Evolutionary conservation across 2,888 invertebrate species (phyloP), one percentile per base, ranked within the genome.

Genomic region (Torymus aiolomorphi): DNA sequence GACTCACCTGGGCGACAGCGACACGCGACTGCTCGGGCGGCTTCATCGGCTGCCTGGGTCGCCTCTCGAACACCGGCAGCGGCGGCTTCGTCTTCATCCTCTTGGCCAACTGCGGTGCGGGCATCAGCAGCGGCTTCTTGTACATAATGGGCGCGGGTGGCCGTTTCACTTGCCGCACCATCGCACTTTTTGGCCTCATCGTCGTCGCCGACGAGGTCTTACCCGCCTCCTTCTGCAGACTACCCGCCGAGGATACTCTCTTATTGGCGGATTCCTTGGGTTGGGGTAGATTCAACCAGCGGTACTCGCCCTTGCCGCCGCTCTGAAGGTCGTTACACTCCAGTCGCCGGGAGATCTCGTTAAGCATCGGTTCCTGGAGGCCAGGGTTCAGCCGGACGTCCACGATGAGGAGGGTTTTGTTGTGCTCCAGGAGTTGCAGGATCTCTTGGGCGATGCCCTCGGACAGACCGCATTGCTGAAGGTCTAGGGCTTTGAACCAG

Each of bases 401-500:
- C 20, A 95, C 91, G 10, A 96, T 92, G 61, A 93, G 92, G n/a
- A 96, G 89, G 0, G 94, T 93, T 24, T 92, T 92, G 86, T 95
- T 96, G 13, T 93, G 92, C 51, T 92, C 90, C 81, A 96, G 88
- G 80, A 94, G 92, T 56, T 93, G 92, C 10, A 95, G 84, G 61
- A 94, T 92, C 8, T 92, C 88, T 11, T 90, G 86, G 0, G 93
- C 93, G 1, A 94, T 92, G 16, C 90, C 89, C 84, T 95, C 94
- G 0, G 94, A 93, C 14, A 96, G 87, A 0, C 95, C 95, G 86
- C 96, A 96, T 84, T 93, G 93, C 87, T 96, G 96, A 86, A 96
- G 90, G 86, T 96, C 96, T 72, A 96, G 86, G 0, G 95, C 96
- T 91, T 95, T 95, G 24, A 96, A 93, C 96, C 96, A 96, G 70